Evolutionary conservation across 2,888 invertebrate genomes (phyloP), one percentile per base, ranked within the genome.

Genomic region (Cylindroiulus punctatus): DNA sequence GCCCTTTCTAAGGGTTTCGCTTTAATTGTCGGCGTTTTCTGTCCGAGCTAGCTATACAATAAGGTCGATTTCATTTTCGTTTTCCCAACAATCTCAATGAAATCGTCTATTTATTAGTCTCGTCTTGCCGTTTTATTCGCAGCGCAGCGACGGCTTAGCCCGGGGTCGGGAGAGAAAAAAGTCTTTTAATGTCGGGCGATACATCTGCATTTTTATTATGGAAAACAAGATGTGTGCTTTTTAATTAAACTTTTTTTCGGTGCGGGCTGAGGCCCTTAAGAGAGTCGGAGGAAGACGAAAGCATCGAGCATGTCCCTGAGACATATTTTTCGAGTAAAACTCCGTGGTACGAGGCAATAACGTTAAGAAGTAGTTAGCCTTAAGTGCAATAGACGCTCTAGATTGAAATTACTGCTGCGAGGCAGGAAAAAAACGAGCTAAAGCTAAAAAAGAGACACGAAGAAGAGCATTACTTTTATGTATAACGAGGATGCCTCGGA

Each of bases 381-480:
- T 42, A 83, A 83, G 83, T 42, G 83, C 83, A 83, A 83, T 83
- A 83, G 83, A 83, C 83, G 83, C 40, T 83, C 83, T 83, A 83
- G 44, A 83, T 83, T 83, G 83, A 83, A 83, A 83, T 83, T 83
- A 83, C 17, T 83, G 83, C 83, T 40, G 44, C 40, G n/a, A 83
- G 83, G 10, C 10, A 19, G 40, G n/a, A 19, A 42, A 44, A 83
- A 83, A 83, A 83, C 44, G 83, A 83, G 40, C 36, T 82, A 42
- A 82, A 82, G 82, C 36, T 40, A 82, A 82, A 83, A 83, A 44
- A 44, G 83, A 83, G 83, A 83, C 83, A 83, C 83, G 83, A 83
- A 83, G 42, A 83, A 30, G 76, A 76, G 76, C 76, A 42, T 83
- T 83, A 83, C 40, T 83, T 40, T 83, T 40, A 32, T 44, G 83